phyloP scores from a whole-genome alignment of 2,888 invertebrate species.

The Ophioninae sp. region DNA sequence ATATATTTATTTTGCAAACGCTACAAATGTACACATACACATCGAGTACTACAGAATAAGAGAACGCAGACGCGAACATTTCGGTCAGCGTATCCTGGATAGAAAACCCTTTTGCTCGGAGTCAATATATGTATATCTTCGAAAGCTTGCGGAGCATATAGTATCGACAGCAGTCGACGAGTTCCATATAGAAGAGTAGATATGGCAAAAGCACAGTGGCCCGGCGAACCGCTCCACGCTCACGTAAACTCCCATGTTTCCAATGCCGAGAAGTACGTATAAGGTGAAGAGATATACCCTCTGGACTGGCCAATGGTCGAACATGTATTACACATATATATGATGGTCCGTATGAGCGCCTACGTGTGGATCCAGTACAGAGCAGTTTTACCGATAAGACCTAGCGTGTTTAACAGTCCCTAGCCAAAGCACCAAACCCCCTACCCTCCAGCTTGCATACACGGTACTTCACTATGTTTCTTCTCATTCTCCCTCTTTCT shows the following conservation, averaged over 20 bases:
- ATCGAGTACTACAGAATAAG: background rate
- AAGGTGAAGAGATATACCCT: slow-evolving; percentile 71
- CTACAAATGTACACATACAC: background rate
- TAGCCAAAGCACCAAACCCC: slow-evolving; percentile 73
- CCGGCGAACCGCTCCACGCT: slow-evolving; percentile 48
- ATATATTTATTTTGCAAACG: too few relatives aligned
- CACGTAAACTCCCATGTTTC: slow-evolving; percentile 55
- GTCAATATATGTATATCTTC: slow-evolving; percentile 4
- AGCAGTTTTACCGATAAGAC: slow-evolving; percentile 80
- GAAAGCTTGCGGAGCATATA: slow-evolving; percentile 45
- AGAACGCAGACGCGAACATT: background rate
- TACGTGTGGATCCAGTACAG: slow-evolving; percentile 73
- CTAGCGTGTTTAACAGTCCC: slow-evolving; percentile 78
- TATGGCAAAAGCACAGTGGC: slow-evolving; percentile 35
- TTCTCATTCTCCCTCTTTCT: slow-evolving; percentile 61
- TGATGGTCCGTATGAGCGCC: slow-evolving; percentile 55
- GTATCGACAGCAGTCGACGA: slow-evolving; percentile 48
- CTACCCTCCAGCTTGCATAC: slow-evolving; percentile 50
- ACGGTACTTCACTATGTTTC: slow-evolving; percentile 60
- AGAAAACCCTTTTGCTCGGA: slow-evolving; percentile 12
- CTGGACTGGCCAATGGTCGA: slow-evolving; percentile 71
- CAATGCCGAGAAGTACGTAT: slow-evolving; percentile 69
- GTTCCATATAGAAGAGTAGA: slow-evolving; percentile 43
- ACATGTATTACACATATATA: slow-evolving; percentile 48
- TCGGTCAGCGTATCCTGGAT: background rate